Base-by-base conservation (phyloP, 2,797 vertebrate genomes). In the Paguma larvata region DNA sequence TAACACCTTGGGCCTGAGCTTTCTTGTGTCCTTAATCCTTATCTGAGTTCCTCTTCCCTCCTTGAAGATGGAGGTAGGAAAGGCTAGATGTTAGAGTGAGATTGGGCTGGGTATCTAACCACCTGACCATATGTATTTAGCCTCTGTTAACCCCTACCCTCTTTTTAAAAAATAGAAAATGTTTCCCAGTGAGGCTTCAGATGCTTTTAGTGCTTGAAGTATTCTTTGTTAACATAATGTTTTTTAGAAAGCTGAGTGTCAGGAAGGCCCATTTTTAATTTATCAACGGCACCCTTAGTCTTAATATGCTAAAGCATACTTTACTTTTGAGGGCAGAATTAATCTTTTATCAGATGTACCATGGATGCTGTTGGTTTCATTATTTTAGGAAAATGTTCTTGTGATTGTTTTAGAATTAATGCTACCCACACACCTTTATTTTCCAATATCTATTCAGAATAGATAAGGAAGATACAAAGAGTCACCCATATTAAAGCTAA, bases 301-400 rank as follows among this genome's bases (percentile, higher is more conserved):
- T 97, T 95, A 92, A 93, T 97, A 96, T 95, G 92, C 94, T 94
- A 62, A 96, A 83, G 67, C 92, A 93, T 75, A 86, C 83, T 96
- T 97, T 94, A 75, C 90, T 97, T 98, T 96, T 97, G 88, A 97
- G 68, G 88, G 46, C 53, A 92, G 84, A 96, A 98, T 98, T 96
- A 98, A 96, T 98, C 93, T 98, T 98, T 98, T 95, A 97, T 96
- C 96, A 98, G 94, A 77, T 68, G 53, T 97, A 59, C 38, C 32
- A 65, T 82, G 21, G 73, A 83, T 77, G 70, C 83, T 87, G 32
- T 96, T 94, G 72, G 34, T 97, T 97, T 98, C 56, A 93, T 97
- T 97, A 94, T 93, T 98, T 98, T 93, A 96, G 62, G 86, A 97
- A 97, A 95, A 87, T 70, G 65, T 72, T 70, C 92, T 77, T 95